Percentiles rank a stretch among this genome's conserved stretches.
Conservation (phyloP, 2,113 vertebrate species). For the Zosterops japonicus region DNA sequence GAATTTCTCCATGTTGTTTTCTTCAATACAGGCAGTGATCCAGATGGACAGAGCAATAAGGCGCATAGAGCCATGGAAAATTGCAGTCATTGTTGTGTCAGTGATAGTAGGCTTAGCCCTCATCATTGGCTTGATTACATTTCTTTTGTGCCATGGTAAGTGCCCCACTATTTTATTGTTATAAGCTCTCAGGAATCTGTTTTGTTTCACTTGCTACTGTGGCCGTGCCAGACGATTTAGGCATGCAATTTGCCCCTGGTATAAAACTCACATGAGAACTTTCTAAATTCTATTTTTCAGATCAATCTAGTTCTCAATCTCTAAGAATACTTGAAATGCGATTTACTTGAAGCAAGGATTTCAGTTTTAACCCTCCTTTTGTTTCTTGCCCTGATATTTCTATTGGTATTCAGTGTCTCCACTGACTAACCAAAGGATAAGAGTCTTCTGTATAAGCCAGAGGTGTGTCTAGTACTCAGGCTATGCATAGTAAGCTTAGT, state of each 20-base stretch:
- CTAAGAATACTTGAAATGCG: neutral
- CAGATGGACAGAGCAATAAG: neutral
- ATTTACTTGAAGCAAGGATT: neutral
- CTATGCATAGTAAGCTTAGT: neutral
- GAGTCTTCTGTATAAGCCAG: neutral
- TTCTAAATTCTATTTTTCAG: neutral
- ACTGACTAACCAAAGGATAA: neutral
- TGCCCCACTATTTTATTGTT: neutral
- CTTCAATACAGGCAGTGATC: conserved; percentile 1
- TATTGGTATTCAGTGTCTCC: neutral
- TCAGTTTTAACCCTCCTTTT: neutral
- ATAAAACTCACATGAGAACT: neutral
- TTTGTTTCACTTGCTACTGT: neutral
- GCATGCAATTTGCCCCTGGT: neutral
- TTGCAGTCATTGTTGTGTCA: conserved; percentile 6
- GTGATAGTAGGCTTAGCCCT: conserved; percentile 50
- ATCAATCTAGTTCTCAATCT: neutral
- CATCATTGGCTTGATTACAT: conserved; percentile 59
- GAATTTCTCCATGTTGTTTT: neutral
- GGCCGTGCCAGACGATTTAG: neutral
- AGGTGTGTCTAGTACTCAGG: neutral
- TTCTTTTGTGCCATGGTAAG: conserved; percentile 70
- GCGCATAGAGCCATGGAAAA: conserved; percentile 63
- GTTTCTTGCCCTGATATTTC: neutral
- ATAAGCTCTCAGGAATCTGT: neutral